Base-by-base conservation (phyloP, 1,140 invertebrate species). In the Daktulosphaira vitifoliae region DNA sequence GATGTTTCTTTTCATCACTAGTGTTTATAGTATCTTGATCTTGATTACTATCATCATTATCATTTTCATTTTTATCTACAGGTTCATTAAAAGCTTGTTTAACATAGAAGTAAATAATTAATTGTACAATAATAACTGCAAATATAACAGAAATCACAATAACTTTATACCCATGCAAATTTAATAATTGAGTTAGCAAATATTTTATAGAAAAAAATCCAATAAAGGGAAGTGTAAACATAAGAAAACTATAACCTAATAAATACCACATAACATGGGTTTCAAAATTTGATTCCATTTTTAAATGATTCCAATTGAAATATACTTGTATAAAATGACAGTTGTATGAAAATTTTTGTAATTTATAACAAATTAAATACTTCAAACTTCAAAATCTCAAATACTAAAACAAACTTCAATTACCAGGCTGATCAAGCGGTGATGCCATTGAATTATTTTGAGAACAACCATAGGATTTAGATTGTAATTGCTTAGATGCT, bases 381-480 rank as follows among this genome's bases (percentile, higher is more conserved):
- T n/a, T 23, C 8, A 42, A 39, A 16, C 1, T 54, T 48, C 26
- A 4, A 22, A 62, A 48, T 48, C 29, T 20, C 29, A 25, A 62
- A 22, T 29, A 62, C 42, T 62, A 48, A 62, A 62, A 42, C 18
- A 59, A 59, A 62, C 56, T 62, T 62, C 56, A 62, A 25, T 62
- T 62, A 62, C 56, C 56, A 62, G 56, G 56, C 56, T 62, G 56
- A 20, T 62, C 56, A 62, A 62, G 56, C 44, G 56, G 56, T 62
- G 56, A 62, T 62, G 56, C 56, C 56, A 62, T 62, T 20, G 56
- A 25, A 13, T 62, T 62, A 33, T 46, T 16, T 62, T 62, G 56
- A 16, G 56, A 62, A 39, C 18, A 42, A 46, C 39, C 56, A 62
- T 62, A 62, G 56, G 56, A 62, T 62, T 62, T 62, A 48, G 56